Evolutionary conservation across 1,140 invertebrate species (phyloP), one percentile per base, ranked within the genome.

Genomic region (Drosophila ercepeae): DNA sequence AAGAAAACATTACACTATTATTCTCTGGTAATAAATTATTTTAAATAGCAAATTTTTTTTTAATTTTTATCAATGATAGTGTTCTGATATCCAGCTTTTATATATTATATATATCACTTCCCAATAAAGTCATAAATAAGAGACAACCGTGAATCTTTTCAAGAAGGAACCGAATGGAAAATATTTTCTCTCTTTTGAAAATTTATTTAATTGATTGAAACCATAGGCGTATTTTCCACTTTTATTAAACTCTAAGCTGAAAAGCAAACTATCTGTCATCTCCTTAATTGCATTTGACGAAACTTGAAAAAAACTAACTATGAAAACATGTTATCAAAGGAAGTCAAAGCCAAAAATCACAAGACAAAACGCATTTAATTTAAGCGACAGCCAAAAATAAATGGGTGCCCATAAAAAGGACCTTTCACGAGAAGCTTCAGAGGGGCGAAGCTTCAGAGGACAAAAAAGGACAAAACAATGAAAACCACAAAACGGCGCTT

Each of bases 401-500:
- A 79, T 74, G n/a, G 65, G 21, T 64, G 42, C 19, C n/a, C n/a
- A n/a, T 50, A 78, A 74, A 64, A 71, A 58, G 23, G 0, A 14
- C 16, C 14, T 7, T 42, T 2, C 23, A 34, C 46, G 44, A 49
- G 34, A 11, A n/a, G n/a, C n/a, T n/a, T n/a, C n/a, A n/a, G 41
- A 19, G 18, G 16, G 42, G n/a, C n/a, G 11, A 2, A 29, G n/a
- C 16, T 32, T 14, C 25, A 63, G 34, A 18, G 21, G 13, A 29
- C 4, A 34, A 68, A 60, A 68, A 50, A 42, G 39, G 36, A 55
- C n/a, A 50, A 41, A 69, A 86, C 76, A 84, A 84, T 88, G 73
- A 54, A 77, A 82, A 88, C 81, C 81, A 82, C 81, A 86, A 88
- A 86, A 65, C 69, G 63, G 11, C 41, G 82, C 64, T 81, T 88